phyloP scores from a whole-genome alignment of 2,797 vertebrate species.

The Heterohyrax brucei region DNA sequence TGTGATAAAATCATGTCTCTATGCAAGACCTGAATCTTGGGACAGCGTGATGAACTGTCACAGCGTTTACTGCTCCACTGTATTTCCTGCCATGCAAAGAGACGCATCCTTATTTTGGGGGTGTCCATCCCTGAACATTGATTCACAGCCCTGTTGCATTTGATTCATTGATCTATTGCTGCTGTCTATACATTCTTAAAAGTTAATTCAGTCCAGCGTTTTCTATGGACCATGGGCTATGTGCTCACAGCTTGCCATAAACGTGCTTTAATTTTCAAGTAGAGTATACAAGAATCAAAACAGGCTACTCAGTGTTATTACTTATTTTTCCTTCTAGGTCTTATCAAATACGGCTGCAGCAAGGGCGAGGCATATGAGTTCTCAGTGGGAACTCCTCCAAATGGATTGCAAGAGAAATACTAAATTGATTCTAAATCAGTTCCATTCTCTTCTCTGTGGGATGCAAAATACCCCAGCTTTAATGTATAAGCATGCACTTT shows the following conservation, averaged over 20 bases:
- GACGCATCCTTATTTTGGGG: not conserved
- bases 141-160: constrained; percentile 50
- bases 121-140: not conserved
- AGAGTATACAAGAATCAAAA: constrained; percentile 53
- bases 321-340: constrained; percentile 72
- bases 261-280: constrained; percentile 71
- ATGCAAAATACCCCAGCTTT: constrained; percentile 62
- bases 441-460: constrained; percentile 74
- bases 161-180: constrained; percentile 64
- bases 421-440: constrained; percentile 80
- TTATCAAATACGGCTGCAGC: constrained; percentile 65
- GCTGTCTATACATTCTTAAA: constrained; percentile 77
- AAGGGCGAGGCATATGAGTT: constrained; percentile 61
- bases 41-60: constrained; percentile 72
- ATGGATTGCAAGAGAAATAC: constrained; percentile 83
- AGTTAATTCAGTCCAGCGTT: constrained; percentile 62
- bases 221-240: constrained; percentile 24
- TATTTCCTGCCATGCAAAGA: not conserved
- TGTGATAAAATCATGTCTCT: constrained; percentile 82
- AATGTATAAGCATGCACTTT: constrained; percentile 60
- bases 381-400: constrained; percentile 80
- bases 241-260: not conserved
- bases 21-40: constrained; percentile 80
- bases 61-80: constrained; percentile 51
- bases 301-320: constrained; percentile 56